Percentiles rank a stretch among this genome's conserved stretches.
Conservation (phyloP, 2,888 invertebrate genomes). For the Acleris emargana region DNA sequence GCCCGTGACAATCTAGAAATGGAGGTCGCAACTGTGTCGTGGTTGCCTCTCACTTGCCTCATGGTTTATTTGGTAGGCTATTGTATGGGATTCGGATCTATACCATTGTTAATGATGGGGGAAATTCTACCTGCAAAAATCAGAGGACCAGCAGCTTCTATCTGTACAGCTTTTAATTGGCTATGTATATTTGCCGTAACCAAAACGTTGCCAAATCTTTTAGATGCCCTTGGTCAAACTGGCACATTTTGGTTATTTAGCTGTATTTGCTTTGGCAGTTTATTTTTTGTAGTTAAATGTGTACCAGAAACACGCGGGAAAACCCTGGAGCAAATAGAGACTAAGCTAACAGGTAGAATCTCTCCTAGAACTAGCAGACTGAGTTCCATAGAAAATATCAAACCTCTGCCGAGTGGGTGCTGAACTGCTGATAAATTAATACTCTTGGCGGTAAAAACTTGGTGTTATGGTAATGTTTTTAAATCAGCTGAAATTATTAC, state of each 20-base stretch:
- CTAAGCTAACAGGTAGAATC: conserved; percentile 86
- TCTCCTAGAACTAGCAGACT: conserved; percentile 76
- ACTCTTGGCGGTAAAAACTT: no score
- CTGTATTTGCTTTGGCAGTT: conserved; percentile 87
- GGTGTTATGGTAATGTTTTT: no score
- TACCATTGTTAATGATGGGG: conserved; percentile 96
- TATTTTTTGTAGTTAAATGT: conserved; percentile 91
- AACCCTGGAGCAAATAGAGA: conserved; percentile 96
- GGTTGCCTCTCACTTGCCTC: conserved; percentile 91
- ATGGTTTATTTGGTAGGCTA: conserved; percentile 94
- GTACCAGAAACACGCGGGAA: conserved; percentile 97
- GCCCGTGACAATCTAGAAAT: conserved; percentile 70
- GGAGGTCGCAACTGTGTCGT: conserved; percentile 85
- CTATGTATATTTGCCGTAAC: conserved; percentile 95
- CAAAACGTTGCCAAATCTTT: conserved; percentile 90
- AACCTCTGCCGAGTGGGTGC: conserved; percentile 88
- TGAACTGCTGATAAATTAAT: conserved; percentile 41
- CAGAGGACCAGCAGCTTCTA: conserved; percentile 94
- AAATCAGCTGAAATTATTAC: no score
- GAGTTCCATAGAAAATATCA: conserved; percentile 93
- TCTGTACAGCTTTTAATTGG: conserved; percentile 96
- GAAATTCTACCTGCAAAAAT: conserved; percentile 95
- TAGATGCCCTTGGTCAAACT: conserved; percentile 85
- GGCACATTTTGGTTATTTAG: conserved; percentile 95
- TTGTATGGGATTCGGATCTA: conserved; percentile 92